Base-by-base conservation (phyloP, 2,888 invertebrate species). In the Entomobrya proxima region DNA sequence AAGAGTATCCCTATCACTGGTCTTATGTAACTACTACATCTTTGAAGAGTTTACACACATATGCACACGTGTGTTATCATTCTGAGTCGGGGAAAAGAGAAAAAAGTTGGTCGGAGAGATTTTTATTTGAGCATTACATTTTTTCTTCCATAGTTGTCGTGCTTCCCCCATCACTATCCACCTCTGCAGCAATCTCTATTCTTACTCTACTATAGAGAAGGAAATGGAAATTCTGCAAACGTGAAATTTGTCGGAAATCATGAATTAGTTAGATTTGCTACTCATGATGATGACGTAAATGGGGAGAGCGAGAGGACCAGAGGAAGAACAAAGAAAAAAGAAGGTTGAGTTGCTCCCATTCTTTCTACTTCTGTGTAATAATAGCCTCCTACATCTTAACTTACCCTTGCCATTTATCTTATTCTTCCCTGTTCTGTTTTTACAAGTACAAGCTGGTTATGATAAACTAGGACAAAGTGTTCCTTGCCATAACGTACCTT, bases 241-340 rank as follows among this genome's bases (percentile, higher is more conserved):
- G 72, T 37, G 81, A 81, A 81, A 74, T 81, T 81, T 81, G 81
- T 81, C 81, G 81, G 81, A 81, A 74, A 74, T 81, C 81, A 81
- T 81, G 81, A 81, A 81, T 81, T 81, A 81, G 81, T 81, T 81
- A 81, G 72, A 81, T 74, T 30, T 81, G 55, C 37, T 47, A 58
- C 72, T 58, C 61, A 58, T 58, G 74, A 81, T 58, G 81, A 81
- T 81, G 81, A 81, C 81, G 72, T 40, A 69, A 74, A 81, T 81
- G 81, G 47, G 21, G 52, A 55, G 32, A 3, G n/a, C n/a, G 64
- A 67, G 40, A 58, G 58, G 15, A 4, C 3, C 30, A 30, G 30
- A 21, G 24, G 18, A 67, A 67, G 67, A 67, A 67, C 67, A 67
- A 69, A 74, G 74, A 61, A 44, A 52, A 24, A 30, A 21, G 47